Conservation (phyloP, 2,888 invertebrate species). For the Acholoe squamosa region DNA sequence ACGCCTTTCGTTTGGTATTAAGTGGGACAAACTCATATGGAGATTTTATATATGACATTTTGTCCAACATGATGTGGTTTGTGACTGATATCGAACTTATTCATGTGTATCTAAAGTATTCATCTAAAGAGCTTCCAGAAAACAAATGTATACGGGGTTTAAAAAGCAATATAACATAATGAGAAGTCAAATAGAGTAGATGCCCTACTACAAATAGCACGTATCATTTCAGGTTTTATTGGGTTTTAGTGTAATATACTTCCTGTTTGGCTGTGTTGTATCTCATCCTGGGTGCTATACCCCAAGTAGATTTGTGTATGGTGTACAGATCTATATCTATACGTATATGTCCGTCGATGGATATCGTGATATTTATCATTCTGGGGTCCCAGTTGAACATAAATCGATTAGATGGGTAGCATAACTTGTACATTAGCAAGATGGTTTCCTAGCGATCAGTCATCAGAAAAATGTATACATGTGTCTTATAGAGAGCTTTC, state of each 20-base stretch:
- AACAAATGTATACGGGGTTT: slow-evolving; percentile 30
- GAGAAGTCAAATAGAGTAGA: too few relatives aligned
- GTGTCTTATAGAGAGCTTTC: slow-evolving; percentile 34
- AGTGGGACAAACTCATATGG: too few relatives aligned
- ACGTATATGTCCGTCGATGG: not conserved
- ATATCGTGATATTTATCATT: slow-evolving; percentile 23
- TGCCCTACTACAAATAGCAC: too few relatives aligned
- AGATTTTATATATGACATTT: too few relatives aligned
- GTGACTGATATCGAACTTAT: not conserved
- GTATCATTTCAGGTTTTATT: not conserved
- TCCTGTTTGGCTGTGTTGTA: slow-evolving; percentile 14
- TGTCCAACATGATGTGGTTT: too few relatives aligned
- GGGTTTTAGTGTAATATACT: not conserved
- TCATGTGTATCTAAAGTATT: not conserved
- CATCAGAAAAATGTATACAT: not conserved
- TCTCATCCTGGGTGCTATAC: slow-evolving; percentile 8
- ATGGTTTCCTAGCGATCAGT: not conserved
- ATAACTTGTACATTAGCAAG: not conserved
- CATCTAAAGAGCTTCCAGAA: slow-evolving; percentile 35
- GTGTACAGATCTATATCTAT: not conserved
- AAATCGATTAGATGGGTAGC: not conserved
- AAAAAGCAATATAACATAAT: slow-evolving; percentile 8
- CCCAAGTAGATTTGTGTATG: not conserved
- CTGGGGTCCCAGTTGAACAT: not conserved
- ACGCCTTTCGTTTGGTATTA: too few relatives aligned